phyloP scores from a whole-genome alignment of 1,140 invertebrate genomes.

The Pseudomyrmex concolor region DNA sequence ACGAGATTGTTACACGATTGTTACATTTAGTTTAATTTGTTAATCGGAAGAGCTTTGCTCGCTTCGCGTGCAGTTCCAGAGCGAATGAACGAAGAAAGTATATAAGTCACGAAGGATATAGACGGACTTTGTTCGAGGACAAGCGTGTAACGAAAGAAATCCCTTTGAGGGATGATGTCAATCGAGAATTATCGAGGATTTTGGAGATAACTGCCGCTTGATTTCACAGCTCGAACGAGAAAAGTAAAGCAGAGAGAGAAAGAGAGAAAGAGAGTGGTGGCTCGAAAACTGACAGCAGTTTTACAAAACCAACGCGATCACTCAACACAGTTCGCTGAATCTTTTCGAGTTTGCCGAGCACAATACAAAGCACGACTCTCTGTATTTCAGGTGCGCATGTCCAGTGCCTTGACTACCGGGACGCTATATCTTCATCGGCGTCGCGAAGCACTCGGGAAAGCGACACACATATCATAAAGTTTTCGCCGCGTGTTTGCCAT shows the following conservation, averaged over 20 bases:
- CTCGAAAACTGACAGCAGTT: conserved; percentile 1
- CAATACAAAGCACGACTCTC: conserved; percentile 37
- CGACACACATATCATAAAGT: conserved; percentile 74
- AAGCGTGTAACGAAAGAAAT: not conserved
- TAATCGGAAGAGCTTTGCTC: conserved; percentile 3
- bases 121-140: not conserved
- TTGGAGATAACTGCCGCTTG: not conserved
- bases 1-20: not conserved
- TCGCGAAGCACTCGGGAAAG: conserved; percentile 62
- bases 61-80: not conserved
- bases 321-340: conserved; percentile 9
- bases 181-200: not conserved
- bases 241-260: not conserved
- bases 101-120: not conserved
- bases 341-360: conserved; percentile 5
- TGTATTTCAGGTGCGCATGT: conserved; percentile 76
- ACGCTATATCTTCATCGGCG: conserved; percentile 72
- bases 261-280: not conserved
- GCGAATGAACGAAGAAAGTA: too few relatives aligned
- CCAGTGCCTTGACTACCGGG: conserved; percentile 82
- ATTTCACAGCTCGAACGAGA: not conserved
- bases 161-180: not conserved
- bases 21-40: not conserved
- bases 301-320: conserved; percentile 4
- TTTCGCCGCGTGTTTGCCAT: conserved; percentile 66